A percentile compares a stretch with the other conserved stretches of the same genome.
phyloP scores from a whole-genome alignment of 2,113 vertebrate genomes.

The Alaudala cheleensis region DNA sequence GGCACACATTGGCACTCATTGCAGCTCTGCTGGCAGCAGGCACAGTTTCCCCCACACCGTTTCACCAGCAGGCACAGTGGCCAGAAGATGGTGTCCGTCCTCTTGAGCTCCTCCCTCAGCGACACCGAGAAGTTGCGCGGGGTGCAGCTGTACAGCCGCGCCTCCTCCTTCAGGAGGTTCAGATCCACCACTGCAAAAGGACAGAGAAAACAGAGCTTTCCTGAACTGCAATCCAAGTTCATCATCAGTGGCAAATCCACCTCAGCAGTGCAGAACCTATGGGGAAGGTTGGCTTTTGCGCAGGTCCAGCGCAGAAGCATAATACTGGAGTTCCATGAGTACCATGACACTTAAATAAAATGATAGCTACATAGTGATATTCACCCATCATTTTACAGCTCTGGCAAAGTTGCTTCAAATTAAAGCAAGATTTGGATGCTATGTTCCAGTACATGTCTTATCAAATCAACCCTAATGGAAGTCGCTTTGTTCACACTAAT shows the following conservation, averaged over 20 bases:
- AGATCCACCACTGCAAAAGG: conserved; percentile 83
- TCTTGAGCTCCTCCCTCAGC: conserved; percentile 90
- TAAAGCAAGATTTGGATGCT: background rate
- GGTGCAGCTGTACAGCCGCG: conserved; percentile 92
- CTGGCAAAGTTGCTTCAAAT: background rate
- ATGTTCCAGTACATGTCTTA: background rate
- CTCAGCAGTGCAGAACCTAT: background rate
- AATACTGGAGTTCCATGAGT: background rate
- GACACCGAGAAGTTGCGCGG: conserved; percentile 95
- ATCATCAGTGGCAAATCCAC: background rate
- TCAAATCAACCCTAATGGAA: background rate
- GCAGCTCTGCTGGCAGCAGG: conserved; percentile 91
- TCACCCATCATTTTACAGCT: background rate
- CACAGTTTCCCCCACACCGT: conserved; percentile 96
- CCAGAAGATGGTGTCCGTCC: conserved; percentile 97
- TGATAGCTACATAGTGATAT: accelerated
- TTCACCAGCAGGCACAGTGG: conserved; percentile 95
- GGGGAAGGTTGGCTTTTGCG: background rate
- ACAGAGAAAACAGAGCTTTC: background rate
- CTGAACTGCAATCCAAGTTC: background rate
- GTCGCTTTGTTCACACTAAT: background rate
- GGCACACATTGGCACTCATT: conserved; percentile 91
- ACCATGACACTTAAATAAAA: background rate
- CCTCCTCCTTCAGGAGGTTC: conserved; percentile 92
- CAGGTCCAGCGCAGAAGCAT: background rate